Base-by-base conservation (phyloP, 1,140 invertebrate species). In the Atta colombica region DNA sequence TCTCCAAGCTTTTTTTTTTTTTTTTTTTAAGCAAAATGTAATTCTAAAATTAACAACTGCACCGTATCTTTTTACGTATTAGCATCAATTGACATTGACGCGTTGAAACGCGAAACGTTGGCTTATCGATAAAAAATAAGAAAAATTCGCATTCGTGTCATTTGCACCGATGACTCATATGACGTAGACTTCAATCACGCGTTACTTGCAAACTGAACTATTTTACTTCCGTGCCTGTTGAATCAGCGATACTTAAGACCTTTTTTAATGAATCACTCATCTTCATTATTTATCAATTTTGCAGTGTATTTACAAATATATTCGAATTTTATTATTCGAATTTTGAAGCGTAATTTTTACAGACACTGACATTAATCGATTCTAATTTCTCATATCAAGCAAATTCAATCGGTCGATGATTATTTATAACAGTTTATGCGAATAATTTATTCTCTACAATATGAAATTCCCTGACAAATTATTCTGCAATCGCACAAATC, bases 181-280 rank as follows among this genome's bases (percentile, higher is more conserved):
- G 39, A 77, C 55, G n/a, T 14, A 71, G 35, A 35, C 28, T 55
- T 69, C 12, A 91, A 91, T 91, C 91, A 74, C 91, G 81, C 71
- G 88, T 89, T 91, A 77, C 87, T 68, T 68, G 21, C 18, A 31
- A 68, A 3, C 18, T 25, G 10, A 78, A 77, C 58, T 51, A 51
- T 61, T 35, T 25, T 69, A 86, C 84, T 93, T 93, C 93, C 91
- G 88, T 90, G 65, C 71, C 71, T 31, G 91, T 91, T 93, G 93
- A 94, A 92, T 94, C 93, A 94, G 88, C 90, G 68, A 55, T 16
- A 75, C 55, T 84, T 28, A n/a, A 58, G 14, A 49, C 6, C 16
- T n/a, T 89, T 92, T 91, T 85, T 86, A 39, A 61, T 92, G 91
- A 92, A 74, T 93, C 92, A 92, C 77, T 35, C n/a, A 18, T 66